These are phyloP conservation scores for Phaethon lepturus DNA, from an alignment of 2,113 vertebrate species.

Conservation along the genomic window DNA sequence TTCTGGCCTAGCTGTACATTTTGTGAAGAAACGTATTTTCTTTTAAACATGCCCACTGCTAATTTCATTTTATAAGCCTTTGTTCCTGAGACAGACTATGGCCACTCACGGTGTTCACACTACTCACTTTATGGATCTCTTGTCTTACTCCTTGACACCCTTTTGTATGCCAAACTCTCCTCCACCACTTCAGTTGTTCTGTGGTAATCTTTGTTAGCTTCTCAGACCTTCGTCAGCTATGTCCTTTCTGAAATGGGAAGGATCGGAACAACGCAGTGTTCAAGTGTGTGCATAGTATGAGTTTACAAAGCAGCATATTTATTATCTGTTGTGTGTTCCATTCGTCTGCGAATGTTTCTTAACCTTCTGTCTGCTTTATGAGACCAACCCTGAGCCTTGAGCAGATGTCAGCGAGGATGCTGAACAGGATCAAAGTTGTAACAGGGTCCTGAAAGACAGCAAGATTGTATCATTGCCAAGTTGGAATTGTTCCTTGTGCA, in stretches of 20 bases:
- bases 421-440: not conserved
- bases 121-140: not conserved
- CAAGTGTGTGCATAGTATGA: not conserved
- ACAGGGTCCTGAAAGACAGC: not conserved
- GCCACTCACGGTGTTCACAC: accelerated
- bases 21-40: not conserved
- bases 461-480: not conserved
- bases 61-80: not conserved
- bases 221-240: not conserved
- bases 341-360: not conserved
- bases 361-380: not conserved
- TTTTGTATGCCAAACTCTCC: not conserved
- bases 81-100: not conserved
- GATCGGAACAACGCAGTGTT: not conserved
- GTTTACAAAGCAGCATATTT: not conserved
- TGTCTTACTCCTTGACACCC: not conserved
- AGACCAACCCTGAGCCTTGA: not conserved
- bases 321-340: not conserved
- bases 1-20: not conserved
- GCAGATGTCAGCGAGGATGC: not conserved
- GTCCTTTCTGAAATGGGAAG: not conserved
- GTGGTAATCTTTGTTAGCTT: not conserved
- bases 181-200: not conserved
- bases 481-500: accelerated
- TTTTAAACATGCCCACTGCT: not conserved